Conservation (phyloP, 2,113 vertebrate species). For the Zosterops pallidus region DNA sequence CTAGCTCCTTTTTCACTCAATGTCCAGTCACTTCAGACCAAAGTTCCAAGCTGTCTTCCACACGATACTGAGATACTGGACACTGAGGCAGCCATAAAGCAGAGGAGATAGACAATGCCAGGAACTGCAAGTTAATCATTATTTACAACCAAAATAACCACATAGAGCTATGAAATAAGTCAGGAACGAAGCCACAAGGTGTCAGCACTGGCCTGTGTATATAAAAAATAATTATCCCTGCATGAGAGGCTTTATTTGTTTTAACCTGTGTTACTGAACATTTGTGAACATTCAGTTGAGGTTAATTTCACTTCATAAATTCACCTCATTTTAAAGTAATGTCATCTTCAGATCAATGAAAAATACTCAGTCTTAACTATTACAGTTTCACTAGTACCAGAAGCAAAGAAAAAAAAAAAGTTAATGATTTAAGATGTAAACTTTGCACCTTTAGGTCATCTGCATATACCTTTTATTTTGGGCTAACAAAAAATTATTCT, state of each 20-base stretch:
- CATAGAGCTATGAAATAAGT: neutral
- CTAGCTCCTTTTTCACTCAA: accelerated
- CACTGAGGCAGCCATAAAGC: neutral
- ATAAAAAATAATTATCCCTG: neutral
- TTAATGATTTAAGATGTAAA: neutral
- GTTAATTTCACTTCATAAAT: neutral
- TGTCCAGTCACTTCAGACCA: neutral
- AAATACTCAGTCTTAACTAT: neutral
- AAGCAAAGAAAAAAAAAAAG: neutral
- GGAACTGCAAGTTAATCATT: neutral
- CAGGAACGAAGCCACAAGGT: neutral
- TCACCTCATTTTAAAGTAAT: neutral
- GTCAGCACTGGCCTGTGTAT: neutral
- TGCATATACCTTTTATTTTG: neutral
- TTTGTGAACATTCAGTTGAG: neutral
- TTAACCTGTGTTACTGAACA: neutral
- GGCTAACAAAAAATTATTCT: neutral
- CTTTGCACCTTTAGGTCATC: neutral
- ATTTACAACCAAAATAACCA: neutral
- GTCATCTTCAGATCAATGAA: neutral
- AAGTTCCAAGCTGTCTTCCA: neutral
- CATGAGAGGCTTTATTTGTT: neutral
- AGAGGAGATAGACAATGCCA: neutral
- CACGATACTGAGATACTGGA: neutral
- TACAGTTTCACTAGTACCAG: neutral